Base-by-base conservation (phyloP, 2,888 invertebrate species). In the Mythimna pallens region DNA sequence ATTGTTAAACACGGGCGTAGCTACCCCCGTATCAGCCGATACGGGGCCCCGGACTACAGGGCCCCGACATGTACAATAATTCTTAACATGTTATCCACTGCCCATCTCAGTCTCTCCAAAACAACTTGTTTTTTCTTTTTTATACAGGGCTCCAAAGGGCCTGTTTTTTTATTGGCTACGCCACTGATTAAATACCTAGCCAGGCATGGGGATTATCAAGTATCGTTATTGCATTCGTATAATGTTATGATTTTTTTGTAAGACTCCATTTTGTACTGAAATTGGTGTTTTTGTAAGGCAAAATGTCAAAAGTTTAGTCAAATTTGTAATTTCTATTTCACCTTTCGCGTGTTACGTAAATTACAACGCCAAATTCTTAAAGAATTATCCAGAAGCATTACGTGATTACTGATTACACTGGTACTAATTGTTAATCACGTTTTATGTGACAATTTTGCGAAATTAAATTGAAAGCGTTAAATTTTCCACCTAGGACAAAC, bases 371-470 rank as follows among this genome's bases (percentile, higher is more conserved):
- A 43, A 2, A 10, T 43, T 40, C 6, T 40, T 12, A 43, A 25
- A 52, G 0, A 61, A 54, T 36, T 36, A 50, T 55, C 50, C 12
- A 55, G 65, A 61, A 59, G 34, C 20, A 43, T 65, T 61, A 65
- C 25, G 43, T 59, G 34, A 61, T 50, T 52, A 66, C 63, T 63
- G 34, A 22, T 43, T 59, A 47, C 5, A 55, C 34, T 54, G 64
- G 30, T 68, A 57, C 67, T 65, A 52, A 55, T 70, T 65, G 47
- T 34, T 54, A 66, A 69, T 69, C 66, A 73, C 34, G 50, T 73
- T 50, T 36, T 67, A 14, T 66, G 54, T 10, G 47, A 14, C n/a
- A 40, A 54, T 43, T 70, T n/a, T 73, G 17, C 55, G 10, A 78
- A 69, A 69, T 59, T 43, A 25, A 43, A 68, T 65, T 70, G 64